Evolutionary conservation across 2,888 invertebrate genomes (phyloP).

Genomic region (Charanyca ferruginea): DNA sequence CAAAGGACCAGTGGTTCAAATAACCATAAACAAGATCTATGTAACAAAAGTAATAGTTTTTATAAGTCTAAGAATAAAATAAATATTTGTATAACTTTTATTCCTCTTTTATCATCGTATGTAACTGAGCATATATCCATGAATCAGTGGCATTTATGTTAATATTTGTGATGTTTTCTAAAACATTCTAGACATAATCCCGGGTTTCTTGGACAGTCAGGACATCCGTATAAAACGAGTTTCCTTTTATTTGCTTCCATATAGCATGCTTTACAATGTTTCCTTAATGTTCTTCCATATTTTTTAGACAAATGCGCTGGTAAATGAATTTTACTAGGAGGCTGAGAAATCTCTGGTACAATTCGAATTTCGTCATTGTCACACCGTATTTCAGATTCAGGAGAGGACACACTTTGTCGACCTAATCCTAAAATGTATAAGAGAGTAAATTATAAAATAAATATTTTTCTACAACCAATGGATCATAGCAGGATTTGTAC

Average conservation of each 20-base stretch:
- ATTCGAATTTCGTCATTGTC: not conserved
- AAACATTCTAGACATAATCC: not conserved
- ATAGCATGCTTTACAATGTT: not conserved
- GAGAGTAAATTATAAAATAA: not conserved
- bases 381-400: not conserved
- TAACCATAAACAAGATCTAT: no score
- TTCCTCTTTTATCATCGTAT: no score
- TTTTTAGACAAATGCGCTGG: not conserved
- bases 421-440: not conserved
- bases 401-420: not conserved
- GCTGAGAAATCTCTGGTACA: not conserved
- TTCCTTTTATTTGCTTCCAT: not conserved
- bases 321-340: not conserved
- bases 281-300: not conserved
- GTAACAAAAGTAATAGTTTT: no score
- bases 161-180: not conserved
- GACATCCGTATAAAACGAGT: not conserved
- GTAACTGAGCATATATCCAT: no score
- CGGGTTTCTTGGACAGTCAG: not conserved
- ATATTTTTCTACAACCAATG: no score
- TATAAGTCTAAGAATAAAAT: no score
- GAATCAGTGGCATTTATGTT: no score
- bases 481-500: no score
- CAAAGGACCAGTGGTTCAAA: no score
- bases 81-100: no score